Conservation (phyloP, 2,113 vertebrate species). For the Corythornis madagascariensis region DNA sequence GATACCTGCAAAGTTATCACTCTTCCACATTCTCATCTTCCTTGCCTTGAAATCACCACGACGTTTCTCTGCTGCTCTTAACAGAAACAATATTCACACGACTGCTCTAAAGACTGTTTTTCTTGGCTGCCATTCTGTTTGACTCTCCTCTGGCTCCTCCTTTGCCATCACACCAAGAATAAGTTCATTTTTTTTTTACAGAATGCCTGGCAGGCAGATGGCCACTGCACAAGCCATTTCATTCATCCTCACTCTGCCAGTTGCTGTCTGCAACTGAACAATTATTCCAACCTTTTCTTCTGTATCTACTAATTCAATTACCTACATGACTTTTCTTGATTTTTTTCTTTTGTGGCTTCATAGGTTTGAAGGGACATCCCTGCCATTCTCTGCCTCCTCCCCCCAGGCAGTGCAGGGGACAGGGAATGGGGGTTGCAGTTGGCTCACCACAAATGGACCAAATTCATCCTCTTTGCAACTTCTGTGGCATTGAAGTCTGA, state of each 20-base stretch:
- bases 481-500: background rate
- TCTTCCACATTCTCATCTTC: background rate
- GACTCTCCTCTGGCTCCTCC: background rate
- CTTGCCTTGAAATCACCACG: background rate
- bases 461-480: background rate
- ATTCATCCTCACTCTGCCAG: background rate
- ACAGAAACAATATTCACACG: background rate
- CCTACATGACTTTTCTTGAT: background rate
- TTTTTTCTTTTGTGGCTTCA: background rate
- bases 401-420: accelerated
- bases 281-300: background rate
- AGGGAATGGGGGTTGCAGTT: background rate
- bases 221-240: background rate
- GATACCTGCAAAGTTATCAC: background rate
- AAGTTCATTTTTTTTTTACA: background rate
- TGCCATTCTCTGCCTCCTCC: background rate
- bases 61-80: background rate
- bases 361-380: background rate
- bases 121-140: background rate
- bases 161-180: background rate
- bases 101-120: background rate
- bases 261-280: background rate
- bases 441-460: background rate
- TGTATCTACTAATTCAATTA: background rate
- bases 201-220: background rate